Percentiles rank a stretch among this genome's conserved stretches.
phyloP scores from a whole-genome alignment of 2,888 invertebrate genomes.

The Polydesmus complanatus region DNA sequence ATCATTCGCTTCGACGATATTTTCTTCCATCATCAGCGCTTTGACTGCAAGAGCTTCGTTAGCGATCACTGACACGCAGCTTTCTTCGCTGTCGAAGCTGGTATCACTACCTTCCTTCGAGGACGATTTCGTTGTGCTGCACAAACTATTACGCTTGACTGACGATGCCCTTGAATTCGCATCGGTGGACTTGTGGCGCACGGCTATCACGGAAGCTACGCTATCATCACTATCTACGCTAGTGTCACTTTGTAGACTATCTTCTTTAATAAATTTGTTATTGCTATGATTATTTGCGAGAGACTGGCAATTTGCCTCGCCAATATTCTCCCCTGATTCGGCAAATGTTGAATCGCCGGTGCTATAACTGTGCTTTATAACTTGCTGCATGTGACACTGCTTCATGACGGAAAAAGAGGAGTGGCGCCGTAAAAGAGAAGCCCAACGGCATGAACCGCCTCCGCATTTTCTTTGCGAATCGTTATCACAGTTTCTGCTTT shows the following conservation, averaged over 20 bases:
- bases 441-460: neutral
- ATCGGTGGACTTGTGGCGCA: constrained; percentile 47
- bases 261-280: constrained; percentile 27
- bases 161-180: constrained; percentile 41
- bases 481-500: neutral
- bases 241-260: constrained; percentile 82
- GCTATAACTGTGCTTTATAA: constrained; percentile 7
- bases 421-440: neutral
- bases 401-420: neutral
- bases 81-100: constrained; percentile 84
- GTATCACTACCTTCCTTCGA: constrained; percentile 65
- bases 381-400: neutral
- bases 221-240: constrained; percentile 89
- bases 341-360: constrained; percentile 1
- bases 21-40: neutral
- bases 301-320: neutral
- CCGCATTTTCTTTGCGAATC: neutral
- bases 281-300: neutral
- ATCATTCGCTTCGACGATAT: neutral
- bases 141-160: constrained; percentile 43
- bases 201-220: constrained; percentile 81
- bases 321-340: too few species aligned
- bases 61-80: constrained; percentile 82
- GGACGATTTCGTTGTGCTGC: constrained; percentile 43
- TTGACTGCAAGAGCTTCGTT: constrained; percentile 26